A percentile compares a stretch with the other conserved stretches of the same genome.
phyloP scores from a whole-genome alignment of 2,797 vertebrate genomes.

The Lutjanus campechanus region DNA sequence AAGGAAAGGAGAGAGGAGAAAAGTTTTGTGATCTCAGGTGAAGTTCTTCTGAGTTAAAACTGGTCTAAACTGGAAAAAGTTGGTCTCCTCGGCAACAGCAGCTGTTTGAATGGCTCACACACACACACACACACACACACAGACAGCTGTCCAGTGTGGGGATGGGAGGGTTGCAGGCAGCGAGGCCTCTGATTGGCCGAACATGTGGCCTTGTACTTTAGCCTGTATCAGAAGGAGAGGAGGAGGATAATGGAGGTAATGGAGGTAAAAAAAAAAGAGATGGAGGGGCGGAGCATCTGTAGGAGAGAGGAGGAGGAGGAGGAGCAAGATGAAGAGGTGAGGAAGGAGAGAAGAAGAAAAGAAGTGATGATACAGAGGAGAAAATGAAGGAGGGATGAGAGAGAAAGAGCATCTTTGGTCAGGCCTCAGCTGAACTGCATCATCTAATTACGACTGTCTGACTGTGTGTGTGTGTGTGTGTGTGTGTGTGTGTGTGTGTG shows the following conservation, averaged over 20 bases:
- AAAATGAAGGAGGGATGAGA: neutral
- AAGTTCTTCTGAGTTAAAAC: conserved; percentile 11
- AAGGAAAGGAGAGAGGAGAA: neutral
- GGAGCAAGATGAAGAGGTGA: no score
- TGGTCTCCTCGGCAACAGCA: conserved; percentile 41
- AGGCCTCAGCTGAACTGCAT: conserved; percentile 50
- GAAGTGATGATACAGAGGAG: neutral
- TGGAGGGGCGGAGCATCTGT: neutral
- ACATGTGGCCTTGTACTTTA: conserved; percentile 53
- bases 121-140: conserved; percentile 32
- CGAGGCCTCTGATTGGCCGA: conserved; percentile 51
- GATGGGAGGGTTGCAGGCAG: conserved; percentile 50
- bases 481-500: conserved; percentile 35
- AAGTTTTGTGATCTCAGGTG: neutral
- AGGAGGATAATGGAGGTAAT: neutral
- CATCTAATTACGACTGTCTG: conserved; percentile 42
- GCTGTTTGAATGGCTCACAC: conserved; percentile 40
- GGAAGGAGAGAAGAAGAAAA: neutral
- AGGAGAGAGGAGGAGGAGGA: neutral
- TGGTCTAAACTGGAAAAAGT: conserved; percentile 55
- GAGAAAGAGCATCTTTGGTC: conserved; percentile 27
- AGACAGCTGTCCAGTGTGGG: conserved; percentile 34
- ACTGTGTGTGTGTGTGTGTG: conserved; percentile 48
- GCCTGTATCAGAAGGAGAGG: conserved; percentile 7
- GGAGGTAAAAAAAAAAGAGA: neutral